Evolutionary conservation across 2,888 invertebrate genomes (phyloP), one percentile per base, ranked within the genome.

Genomic region (Psococerastis gibbosa): DNA sequence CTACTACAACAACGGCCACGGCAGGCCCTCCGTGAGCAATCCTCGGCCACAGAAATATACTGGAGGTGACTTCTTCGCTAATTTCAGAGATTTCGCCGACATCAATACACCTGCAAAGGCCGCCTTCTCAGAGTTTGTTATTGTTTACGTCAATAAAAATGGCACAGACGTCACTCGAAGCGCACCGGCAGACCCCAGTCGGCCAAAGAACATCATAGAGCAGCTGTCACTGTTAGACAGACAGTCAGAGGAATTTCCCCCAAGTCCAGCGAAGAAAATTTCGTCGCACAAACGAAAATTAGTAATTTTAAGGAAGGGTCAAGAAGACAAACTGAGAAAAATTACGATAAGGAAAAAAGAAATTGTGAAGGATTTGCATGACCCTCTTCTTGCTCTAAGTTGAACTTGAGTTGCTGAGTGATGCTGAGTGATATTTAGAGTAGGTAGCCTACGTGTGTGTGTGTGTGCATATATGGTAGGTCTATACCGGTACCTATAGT

Each of bases 81-180:
- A 87, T 57, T 88, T 88, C 64, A 71, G 83, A 53, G 88, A 88
- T 57, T 88, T 88, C 55, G 87, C 88, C 1, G 88, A 88, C 53
- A 87, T 88, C 44, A 87, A 85, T 48, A 75, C 82, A 2, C 83
- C 84, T 1, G 72, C 80, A 0, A 82, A 81, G 55, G 69, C 76
- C 2, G 82, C 82, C 4, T 87, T 79, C 59, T 84, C 85, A 0
- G 80, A 85, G 52, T 76, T 75, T 48, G 82, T 84, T 22, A 78
- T 85, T 0, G 84, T 85, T 0, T 85, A 85, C 56, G 81, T 80
- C 0, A 81, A 82, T 51, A 80, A 80, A 57, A 84, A 83, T 53
- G 73, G 71, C 5, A 80, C 76, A 2, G 32, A 41, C 8, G 33
- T 44, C 3, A 11, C 13, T 4, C n/a, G n/a, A n/a, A n/a, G n/a